These are phyloP conservation scores for Incurvaria masculella DNA, from an alignment of 2,888 invertebrate genomes.

Conservation along the genomic window DNA sequence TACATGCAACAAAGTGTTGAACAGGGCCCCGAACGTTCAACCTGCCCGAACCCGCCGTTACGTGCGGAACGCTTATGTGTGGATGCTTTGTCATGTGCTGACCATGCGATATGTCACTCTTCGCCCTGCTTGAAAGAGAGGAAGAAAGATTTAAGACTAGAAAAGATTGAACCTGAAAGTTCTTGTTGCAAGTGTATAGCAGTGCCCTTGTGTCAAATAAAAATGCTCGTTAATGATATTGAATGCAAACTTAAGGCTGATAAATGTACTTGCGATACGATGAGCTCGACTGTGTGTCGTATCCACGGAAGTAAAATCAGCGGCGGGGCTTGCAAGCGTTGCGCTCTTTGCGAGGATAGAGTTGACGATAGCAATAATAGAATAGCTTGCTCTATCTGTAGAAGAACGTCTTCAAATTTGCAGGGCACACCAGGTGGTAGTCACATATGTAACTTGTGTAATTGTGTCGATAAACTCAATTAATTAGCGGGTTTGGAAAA, in stretches of 20 bases:
- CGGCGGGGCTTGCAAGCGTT: not conserved
- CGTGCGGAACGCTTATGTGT: slow-evolving; percentile 21
- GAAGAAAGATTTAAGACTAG: slow-evolving; percentile 10
- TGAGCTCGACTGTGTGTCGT: slow-evolving; percentile 35
- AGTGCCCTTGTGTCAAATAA: slow-evolving; percentile 45
- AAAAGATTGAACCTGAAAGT: slow-evolving; percentile 11
- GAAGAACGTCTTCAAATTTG: not conserved
- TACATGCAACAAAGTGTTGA: slow-evolving; percentile 23
- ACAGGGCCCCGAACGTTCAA: slow-evolving; percentile 20
- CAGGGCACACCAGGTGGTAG: not conserved
- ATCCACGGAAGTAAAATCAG: slow-evolving; percentile 25
- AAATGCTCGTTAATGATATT: slow-evolving; percentile 43
- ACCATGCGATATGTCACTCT: slow-evolving; percentile 7
- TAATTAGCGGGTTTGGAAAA: not conserved
- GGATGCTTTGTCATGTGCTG: slow-evolving; percentile 15
- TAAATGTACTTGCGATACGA: slow-evolving; percentile 39
- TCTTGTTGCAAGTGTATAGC: slow-evolving; percentile 32
- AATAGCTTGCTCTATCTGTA: not conserved
- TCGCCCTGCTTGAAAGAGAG: no score
- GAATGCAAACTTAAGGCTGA: slow-evolving; percentile 31
- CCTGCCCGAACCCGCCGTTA: slow-evolving; percentile 17
- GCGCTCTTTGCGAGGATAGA: not conserved
- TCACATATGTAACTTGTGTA: not conserved
- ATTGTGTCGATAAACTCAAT: not conserved
- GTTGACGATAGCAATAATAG: not conserved